Conservation (phyloP, 2,113 vertebrate genomes). For the Epinephelus moara region DNA sequence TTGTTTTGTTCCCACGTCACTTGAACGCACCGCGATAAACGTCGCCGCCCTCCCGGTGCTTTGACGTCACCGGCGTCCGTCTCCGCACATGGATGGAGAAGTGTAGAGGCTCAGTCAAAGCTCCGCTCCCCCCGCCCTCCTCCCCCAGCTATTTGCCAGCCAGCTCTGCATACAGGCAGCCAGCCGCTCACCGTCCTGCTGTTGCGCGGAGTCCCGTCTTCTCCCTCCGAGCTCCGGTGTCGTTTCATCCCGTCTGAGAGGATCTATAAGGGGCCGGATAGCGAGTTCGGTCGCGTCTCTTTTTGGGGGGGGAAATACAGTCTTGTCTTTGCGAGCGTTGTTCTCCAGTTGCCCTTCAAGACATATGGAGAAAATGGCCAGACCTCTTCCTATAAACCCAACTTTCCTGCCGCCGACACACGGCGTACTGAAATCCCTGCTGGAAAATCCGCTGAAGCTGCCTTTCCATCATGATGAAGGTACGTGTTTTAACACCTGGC, state of each 20-base stretch:
- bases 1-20: rapidly evolving
- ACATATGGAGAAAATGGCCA: constrained; percentile 92
- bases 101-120: constrained; percentile 31
- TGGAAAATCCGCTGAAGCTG: constrained; percentile 97
- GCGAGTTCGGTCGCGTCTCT: constrained; percentile 15
- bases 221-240: constrained; percentile 25
- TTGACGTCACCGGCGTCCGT: constrained; percentile 82
- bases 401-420: constrained; percentile 95
- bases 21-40: not conserved
- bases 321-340: constrained; percentile 30
- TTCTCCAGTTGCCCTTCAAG: constrained; percentile 54
- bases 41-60: constrained; percentile 30
- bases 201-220: constrained; percentile 42
- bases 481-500: constrained; percentile 63
- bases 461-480: constrained; percentile 95
- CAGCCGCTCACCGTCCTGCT: constrained; percentile 58
- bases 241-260: constrained; percentile 17
- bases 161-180: constrained; percentile 38
- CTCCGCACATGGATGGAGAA: constrained; percentile 85
- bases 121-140: constrained; percentile 63
- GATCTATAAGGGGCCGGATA: constrained; percentile 11
- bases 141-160: constrained; percentile 62
- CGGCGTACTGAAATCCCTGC: constrained; percentile 95
- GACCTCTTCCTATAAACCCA: constrained; percentile 90
- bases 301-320: constrained; percentile 18